Percentiles rank a stretch among this genome's conserved stretches.
phyloP scores from a whole-genome alignment of 1,140 invertebrate genomes.

The Temnothorax curvispinosus region DNA sequence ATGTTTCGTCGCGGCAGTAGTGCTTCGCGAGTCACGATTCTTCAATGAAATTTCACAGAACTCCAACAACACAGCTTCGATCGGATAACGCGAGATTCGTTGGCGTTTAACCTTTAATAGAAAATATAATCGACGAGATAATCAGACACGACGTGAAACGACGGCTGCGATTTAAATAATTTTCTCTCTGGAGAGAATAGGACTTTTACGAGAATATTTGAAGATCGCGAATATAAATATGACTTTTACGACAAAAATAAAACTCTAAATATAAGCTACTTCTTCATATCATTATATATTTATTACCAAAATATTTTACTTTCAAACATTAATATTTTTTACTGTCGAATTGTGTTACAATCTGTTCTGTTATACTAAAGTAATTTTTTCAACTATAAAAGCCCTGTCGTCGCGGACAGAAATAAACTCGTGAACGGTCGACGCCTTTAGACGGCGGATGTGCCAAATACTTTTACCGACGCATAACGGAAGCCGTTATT shows the following conservation, averaged over 20 bases:
- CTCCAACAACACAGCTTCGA: background rate
- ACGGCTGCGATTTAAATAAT: background rate
- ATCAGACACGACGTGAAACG: background rate
- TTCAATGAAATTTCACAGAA: conserved; percentile 57
- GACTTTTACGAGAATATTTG: background rate
- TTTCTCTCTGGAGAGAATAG: background rate
- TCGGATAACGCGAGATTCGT: conserved; percentile 9
- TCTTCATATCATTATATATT: background rate
- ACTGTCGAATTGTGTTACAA: background rate
- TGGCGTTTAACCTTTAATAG: conserved; percentile 15
- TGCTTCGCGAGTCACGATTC: conserved; percentile 52
- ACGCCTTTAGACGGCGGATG: conserved; percentile 69
- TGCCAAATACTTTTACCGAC: conserved; percentile 65
- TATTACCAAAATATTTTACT: background rate
- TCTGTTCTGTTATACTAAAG: background rate
- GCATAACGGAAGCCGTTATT: conserved; percentile 69
- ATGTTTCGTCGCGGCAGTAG: conserved; percentile 30
- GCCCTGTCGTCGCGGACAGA: conserved; percentile 3
- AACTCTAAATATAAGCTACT: background rate
- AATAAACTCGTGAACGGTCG: conserved; percentile 40
- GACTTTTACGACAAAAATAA: background rate
- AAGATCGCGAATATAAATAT: background rate
- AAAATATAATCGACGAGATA: background rate
- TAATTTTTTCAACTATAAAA: conserved; percentile 1
- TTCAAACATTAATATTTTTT: background rate